Evolutionary conservation across 2,797 vertebrate genomes (phyloP), one percentile per base, ranked within the genome.

Genomic region (Agapornis canus): DNA sequence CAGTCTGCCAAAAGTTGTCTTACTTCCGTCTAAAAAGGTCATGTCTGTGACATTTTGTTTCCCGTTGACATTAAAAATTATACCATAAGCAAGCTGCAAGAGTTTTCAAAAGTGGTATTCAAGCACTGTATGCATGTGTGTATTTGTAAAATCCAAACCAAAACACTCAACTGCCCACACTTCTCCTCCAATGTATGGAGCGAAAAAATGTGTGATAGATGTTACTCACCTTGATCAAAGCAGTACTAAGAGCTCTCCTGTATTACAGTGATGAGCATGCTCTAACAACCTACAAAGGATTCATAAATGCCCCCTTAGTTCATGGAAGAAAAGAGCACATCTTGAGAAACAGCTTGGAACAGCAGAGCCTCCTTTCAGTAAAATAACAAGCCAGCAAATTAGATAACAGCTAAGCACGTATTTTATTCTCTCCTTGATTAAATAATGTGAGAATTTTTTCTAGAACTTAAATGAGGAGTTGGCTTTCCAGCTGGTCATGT

Each of bases 81-180:
- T n/a, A 32, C 40, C 37, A 31, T 45, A 66, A 86, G 8, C 18
- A 76, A 79, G 14, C 23, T 72, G 11, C 10, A 70, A 79, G 90
- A 59, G 11, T 73, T 86, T 89, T 86, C 5, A 29, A 45, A 88
- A 59, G 3, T 31, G 16, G 3, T 47, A 26, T 32, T 88, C 37
- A 56, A 70, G 35, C 17, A 71, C 17, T 0, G 0, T 21, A 1
- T 52, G 11, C 11, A 5, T 48, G 8, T 14, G 9, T 42, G 40
- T 20, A 81, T 75, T 82, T 56, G 6, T 49, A 57, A 86, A 84
- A 73, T 19, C 22, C 29, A n/a, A 68, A 88, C 3, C 14, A 78
- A 90, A 92, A 54, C 13, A 40, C 17, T 52, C 48, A 75, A 4
- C 52, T 48, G 32, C 57, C 52, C 43, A 37, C 26, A 11, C 6